phyloP scores from a whole-genome alignment of 2,113 vertebrate species.

The Desmodus rotundus region DNA sequence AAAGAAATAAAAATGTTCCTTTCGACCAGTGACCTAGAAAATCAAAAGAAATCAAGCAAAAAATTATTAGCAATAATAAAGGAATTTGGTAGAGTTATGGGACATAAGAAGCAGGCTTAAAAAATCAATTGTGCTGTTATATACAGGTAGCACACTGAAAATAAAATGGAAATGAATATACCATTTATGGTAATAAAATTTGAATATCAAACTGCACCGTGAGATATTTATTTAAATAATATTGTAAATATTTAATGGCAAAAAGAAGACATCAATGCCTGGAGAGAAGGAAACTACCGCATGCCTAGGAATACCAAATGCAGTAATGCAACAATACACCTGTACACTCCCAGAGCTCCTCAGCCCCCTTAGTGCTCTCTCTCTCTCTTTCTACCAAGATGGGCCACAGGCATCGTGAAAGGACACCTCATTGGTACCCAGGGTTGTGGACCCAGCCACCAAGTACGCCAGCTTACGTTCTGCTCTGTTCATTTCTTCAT shows the following conservation, averaged over 20 bases:
- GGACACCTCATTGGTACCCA: background rate
- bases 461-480: background rate
- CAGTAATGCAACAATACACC: background rate
- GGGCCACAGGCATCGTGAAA: background rate
- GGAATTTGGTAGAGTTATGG: conserved; percentile 14
- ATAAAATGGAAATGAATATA: conserved; percentile 39
- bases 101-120: conserved; percentile 17
- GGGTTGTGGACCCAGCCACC: background rate
- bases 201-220: conserved; percentile 33
- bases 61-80: conserved; percentile 58
- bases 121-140: conserved; percentile 34
- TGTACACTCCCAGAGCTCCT: background rate
- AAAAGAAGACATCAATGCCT: conserved; percentile 17
- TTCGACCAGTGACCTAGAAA: conserved; percentile 52
- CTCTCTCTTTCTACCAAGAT: background rate
- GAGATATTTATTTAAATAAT: conserved; percentile 51
- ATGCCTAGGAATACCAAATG: background rate
- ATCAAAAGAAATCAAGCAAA: conserved; percentile 70
- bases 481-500: background rate
- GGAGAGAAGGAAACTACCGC: background rate
- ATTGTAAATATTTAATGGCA: conserved; percentile 49
- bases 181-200: conserved; percentile 36
- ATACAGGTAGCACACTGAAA: conserved; percentile 6
- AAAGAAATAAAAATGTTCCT: conserved; percentile 52
- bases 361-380: rapidly evolving